Percentiles rank a stretch among this genome's conserved stretches.
Evolutionary conservation across 2,888 invertebrate genomes (phyloP).

Genomic region (Glaucopsyche alexis): DNA sequence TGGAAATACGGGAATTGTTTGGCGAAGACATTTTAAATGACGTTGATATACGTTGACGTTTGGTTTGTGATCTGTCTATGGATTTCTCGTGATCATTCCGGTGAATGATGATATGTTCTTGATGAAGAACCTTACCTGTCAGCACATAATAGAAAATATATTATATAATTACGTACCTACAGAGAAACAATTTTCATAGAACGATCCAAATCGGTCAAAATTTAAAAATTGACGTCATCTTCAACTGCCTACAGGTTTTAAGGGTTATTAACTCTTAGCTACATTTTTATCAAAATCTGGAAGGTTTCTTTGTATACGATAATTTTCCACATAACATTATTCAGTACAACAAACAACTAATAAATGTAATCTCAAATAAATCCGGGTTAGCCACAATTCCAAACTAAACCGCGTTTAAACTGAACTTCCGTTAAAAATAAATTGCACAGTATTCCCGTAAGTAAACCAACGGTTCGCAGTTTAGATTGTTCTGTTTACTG

Average conservation of each 20-base stretch:
- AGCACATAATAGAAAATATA: no score
- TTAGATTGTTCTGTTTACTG: slow-evolving; percentile 10
- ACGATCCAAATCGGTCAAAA: no score
- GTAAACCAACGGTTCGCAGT: neutral
- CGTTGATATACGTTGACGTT: slow-evolving; percentile 10
- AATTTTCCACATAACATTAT: no score
- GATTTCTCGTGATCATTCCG: neutral
- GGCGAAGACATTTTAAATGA: slow-evolving; percentile 22
- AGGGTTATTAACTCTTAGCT: no score
- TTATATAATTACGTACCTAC: no score
- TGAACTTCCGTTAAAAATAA: slow-evolving; percentile 10
- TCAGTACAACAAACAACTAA: neutral
- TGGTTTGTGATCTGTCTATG: slow-evolving; percentile 3
- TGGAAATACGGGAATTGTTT: slow-evolving; percentile 5
- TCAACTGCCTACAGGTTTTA: no score
- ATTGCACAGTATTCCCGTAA: neutral
- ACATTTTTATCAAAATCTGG: no score
- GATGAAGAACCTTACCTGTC: no score
- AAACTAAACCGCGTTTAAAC: slow-evolving; percentile 3
- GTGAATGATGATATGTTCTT: neutral
- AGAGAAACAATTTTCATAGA: no score
- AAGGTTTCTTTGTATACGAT: no score
- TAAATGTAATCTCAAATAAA: slow-evolving; percentile 11
- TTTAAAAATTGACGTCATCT: no score
- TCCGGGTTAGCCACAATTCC: neutral